Conservation (phyloP, 1,140 invertebrate species). For the Solenopsis invicta region DNA sequence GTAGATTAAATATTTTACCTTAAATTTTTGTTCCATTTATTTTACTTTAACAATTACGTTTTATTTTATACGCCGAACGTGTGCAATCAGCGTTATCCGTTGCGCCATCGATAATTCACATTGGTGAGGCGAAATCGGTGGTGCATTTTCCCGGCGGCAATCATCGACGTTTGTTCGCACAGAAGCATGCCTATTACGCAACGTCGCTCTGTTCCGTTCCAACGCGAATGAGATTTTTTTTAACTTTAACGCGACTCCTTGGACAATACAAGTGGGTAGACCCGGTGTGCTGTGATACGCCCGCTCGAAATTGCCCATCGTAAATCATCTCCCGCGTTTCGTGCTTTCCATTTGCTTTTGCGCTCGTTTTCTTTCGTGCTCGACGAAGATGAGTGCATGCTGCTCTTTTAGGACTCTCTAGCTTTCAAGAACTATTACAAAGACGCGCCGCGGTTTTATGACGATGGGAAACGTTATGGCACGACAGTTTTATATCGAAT, state of each 20-base stretch:
- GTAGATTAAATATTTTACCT: background rate
- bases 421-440: conserved; percentile 36
- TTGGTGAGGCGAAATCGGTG: background rate
- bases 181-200: conserved; percentile 24
- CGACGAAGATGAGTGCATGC: conserved; percentile 4
- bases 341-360: conserved; percentile 58
- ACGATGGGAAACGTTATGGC: background rate
- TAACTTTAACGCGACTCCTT: conserved; percentile 6
- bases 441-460: conserved; percentile 12
- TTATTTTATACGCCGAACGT: background rate
- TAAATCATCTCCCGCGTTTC: conserved; percentile 61
- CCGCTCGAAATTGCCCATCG: conserved; percentile 46
- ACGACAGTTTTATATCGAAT: conserved; percentile 7
- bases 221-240: conserved; percentile 33
- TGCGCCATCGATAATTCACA: background rate
- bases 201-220: background rate
- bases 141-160: conserved; percentile 23
- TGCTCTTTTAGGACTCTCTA: conserved; percentile 9
- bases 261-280: conserved; percentile 24
- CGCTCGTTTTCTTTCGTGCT: conserved; percentile 41
- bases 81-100: conserved; percentile 10
- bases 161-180: conserved; percentile 46
- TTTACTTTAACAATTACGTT: background rate
- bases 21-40: background rate
- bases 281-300: background rate